A percentile compares a stretch with the other conserved stretches of the same genome.
Conservation (phyloP, 2,888 invertebrate species). For the Agrilus cyanescens region DNA sequence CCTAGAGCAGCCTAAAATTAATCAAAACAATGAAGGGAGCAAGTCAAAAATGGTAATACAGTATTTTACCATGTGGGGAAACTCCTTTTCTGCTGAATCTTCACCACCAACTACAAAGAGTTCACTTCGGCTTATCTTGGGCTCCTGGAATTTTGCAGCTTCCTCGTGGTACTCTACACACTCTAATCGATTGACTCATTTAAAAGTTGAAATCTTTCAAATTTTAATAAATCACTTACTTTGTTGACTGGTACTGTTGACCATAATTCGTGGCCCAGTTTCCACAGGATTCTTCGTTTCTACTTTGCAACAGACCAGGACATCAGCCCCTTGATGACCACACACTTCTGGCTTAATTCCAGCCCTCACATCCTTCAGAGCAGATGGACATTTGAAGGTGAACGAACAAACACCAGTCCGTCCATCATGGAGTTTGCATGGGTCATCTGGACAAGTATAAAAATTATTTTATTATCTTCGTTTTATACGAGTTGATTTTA, state of each 20-base stretch:
- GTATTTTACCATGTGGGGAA: slow-evolving; percentile 30
- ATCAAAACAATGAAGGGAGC: neutral
- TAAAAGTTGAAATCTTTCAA: too few species aligned
- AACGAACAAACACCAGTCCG: slow-evolving; percentile 5
- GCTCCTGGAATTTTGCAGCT: too few species aligned
- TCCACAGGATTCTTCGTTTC: neutral
- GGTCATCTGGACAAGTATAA: slow-evolving; percentile 1
- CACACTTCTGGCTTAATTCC: slow-evolving; percentile 7
- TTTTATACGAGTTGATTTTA: too few species aligned
- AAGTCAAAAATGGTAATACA: neutral
- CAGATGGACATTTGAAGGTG: slow-evolving; percentile 6
- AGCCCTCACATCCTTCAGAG: slow-evolving; percentile 4
- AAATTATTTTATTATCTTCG: too few species aligned
- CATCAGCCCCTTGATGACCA: slow-evolving; percentile 5
- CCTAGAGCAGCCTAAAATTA: slow-evolving; percentile 10
- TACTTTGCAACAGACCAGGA: slow-evolving; percentile 13
- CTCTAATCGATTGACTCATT: too few species aligned
- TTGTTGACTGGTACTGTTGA: slow-evolving; percentile 3
- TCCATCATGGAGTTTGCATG: neutral
- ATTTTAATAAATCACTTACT: neutral
- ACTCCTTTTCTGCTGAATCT: slow-evolving; percentile 22
- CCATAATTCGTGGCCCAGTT: neutral
- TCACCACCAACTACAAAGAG: slow-evolving; percentile 21
- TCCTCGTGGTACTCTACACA: too few species aligned
- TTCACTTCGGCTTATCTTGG: too few species aligned